Base-by-base conservation (phyloP, 2,888 invertebrate species). In the Elmis aenea region DNA sequence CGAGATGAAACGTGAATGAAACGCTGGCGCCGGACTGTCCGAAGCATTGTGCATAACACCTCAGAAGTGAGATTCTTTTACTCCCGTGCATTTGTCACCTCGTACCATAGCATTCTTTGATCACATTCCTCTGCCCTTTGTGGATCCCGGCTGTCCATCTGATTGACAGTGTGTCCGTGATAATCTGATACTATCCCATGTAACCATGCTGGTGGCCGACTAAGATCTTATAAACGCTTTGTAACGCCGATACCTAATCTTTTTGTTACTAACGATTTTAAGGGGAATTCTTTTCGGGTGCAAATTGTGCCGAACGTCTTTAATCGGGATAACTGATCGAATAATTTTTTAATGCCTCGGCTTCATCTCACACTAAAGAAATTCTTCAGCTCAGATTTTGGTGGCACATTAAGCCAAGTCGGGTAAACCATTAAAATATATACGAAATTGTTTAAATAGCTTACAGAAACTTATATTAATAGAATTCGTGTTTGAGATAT, bases 21-120 rank as follows among this genome's bases (percentile, higher is more conserved):
- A 38, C 43, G 30, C 26, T 50, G 50, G 50, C 50, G 50, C 50
- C 50, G 48, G 44, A 44, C 42, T 38, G 50, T 50, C 50, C 50
- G 42, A 31, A 36, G 44, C 31, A 50, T 50, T 50, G 50, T 50
- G 44, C 40, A 41, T 38, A 46, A 44, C 45, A 40, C 46, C 42
- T 46, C 31, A 33, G 34, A 38, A 46, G 50, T 45, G 39, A 36
- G 37, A 42, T 50, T 38, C 45, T 50, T 46, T 45, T 50, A 33
- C 42, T 40, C 42, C 40, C 29, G 42, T 42, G 41, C 43, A 44
- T 45, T 50, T 50, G 50, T 50, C 50, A 50, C 47, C 43, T 45
- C 38, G 30, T 38, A 18, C 21, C 38, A 28, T 21, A 31, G 38
- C 33, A 35, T 40, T 38, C 42, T 44, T 39, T 27, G 26, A 30